phyloP scores from a whole-genome alignment of 1,140 invertebrate genomes.

The Stenopsyche tienmushanensis region DNA sequence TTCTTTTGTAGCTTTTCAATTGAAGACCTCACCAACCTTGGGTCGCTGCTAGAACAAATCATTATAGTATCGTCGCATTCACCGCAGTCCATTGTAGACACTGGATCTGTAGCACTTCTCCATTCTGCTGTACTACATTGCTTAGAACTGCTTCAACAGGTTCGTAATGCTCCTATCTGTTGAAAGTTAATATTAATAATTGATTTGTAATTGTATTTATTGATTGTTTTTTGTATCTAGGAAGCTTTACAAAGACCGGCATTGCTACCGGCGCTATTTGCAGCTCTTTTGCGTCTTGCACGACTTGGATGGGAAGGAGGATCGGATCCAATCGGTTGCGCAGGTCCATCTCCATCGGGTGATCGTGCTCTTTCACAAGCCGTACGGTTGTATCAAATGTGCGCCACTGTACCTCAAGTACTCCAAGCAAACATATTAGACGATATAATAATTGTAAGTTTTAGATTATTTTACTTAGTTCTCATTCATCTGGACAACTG shows the following conservation, averaged over 20 bases:
- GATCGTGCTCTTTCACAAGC: conserved; percentile 81
- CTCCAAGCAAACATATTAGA: conserved; percentile 76
- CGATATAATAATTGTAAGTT: conserved; percentile 65
- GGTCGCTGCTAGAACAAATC: conserved; percentile 68
- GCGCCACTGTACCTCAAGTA: conserved; percentile 71
- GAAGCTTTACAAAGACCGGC: conserved; percentile 70
- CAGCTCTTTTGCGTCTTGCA: conserved; percentile 65
- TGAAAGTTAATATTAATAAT: background rate
- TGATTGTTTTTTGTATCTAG: conserved; percentile 48
- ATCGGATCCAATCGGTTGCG: conserved; percentile 31
- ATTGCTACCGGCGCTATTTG: conserved; percentile 71
- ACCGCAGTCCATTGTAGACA: conserved; percentile 55
- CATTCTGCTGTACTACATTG: conserved; percentile 81
- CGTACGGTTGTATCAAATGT: conserved; percentile 79
- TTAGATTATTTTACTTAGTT: background rate
- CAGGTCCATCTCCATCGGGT: conserved; percentile 67
- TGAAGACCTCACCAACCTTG: conserved; percentile 77
- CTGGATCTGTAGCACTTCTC: conserved; percentile 70
- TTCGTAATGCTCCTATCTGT: conserved; percentile 44
- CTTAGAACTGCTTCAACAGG: conserved; percentile 78
- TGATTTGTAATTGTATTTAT: conserved; percentile 5
- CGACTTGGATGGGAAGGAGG: conserved; percentile 17
- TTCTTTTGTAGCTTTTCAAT: conserved; percentile 59
- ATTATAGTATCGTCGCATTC: conserved; percentile 39
- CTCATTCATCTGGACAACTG: background rate